These are phyloP conservation scores for Cephalopterus ornatus DNA, from an alignment of 2,113 vertebrate species.

Conservation along the genomic window DNA sequence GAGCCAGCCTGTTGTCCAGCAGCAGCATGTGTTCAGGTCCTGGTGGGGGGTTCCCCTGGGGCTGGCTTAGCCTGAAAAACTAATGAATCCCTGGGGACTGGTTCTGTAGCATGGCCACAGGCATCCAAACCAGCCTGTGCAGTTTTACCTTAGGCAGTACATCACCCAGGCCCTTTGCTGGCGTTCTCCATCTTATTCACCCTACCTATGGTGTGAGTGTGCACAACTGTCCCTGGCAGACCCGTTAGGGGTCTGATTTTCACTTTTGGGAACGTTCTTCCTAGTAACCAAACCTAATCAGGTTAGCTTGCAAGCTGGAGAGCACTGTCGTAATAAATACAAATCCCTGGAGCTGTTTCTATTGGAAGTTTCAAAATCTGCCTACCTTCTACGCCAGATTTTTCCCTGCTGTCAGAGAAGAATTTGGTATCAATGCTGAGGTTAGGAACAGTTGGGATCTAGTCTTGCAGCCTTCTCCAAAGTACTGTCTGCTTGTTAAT, in stretches of 20 bases:
- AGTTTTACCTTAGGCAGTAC: background rate
- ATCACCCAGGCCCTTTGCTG: background rate
- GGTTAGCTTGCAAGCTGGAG: background rate
- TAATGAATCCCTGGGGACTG: background rate
- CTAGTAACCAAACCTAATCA: background rate
- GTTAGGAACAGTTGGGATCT: background rate
- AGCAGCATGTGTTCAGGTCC: accelerated
- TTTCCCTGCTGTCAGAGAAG: background rate
- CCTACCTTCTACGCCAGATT: background rate
- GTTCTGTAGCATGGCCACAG: background rate
- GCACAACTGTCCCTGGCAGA: background rate
- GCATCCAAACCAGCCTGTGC: background rate
- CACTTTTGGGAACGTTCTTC: background rate
- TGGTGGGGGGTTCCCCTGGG: background rate
- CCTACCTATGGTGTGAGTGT: accelerated
- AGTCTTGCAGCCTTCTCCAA: background rate
- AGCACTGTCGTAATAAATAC: background rate
- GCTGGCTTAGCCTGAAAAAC: background rate
- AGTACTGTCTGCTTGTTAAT: background rate
- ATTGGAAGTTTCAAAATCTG: background rate
- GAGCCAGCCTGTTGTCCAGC: background rate
- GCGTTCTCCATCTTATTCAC: background rate
- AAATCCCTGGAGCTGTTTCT: background rate
- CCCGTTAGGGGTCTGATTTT: background rate
- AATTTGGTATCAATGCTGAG: background rate